These are phyloP conservation scores for Melanotaenia boesemani DNA, from an alignment of 2,797 vertebrate genomes.

Conservation along the genomic window DNA sequence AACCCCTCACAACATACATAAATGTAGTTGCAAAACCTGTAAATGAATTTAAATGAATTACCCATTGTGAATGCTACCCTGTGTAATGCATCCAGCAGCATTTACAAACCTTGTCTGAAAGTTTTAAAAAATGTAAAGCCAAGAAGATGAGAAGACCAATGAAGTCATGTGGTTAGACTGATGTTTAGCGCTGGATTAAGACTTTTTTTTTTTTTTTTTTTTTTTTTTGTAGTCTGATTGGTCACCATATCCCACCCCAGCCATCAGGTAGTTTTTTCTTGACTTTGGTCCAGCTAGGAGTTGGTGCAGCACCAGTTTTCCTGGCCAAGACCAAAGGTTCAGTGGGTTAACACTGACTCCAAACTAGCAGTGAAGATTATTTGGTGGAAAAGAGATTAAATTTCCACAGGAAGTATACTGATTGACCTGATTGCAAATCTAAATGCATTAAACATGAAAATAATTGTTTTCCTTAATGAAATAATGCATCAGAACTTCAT, in stretches of 20 bases:
- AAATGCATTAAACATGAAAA: no score
- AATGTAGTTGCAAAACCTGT: not conserved
- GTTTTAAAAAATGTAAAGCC: not conserved
- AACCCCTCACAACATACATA: no score
- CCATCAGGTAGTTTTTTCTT: no score
- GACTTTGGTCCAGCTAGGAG: not conserved
- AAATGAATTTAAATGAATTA: not conserved
- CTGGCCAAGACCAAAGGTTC: not conserved
- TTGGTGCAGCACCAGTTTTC: not conserved
- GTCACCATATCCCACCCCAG: not conserved
- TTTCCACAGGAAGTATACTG: no score
- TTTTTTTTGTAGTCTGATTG: not conserved
- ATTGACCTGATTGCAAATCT: no score
- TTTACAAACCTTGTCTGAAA: not conserved
- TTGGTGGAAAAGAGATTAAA: no score
- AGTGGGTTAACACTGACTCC: no score
- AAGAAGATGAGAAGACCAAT: not conserved
- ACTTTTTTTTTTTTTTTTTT: not conserved
- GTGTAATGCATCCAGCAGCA: not conserved
- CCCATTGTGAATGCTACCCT: not conserved
- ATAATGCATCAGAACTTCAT: no score
- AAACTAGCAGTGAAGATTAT: no score
- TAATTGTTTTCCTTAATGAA: no score
- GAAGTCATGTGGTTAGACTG: not conserved
- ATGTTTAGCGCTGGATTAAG: not conserved